Percentiles rank a stretch among this genome's conserved stretches.
Conservation (phyloP, 2,797 vertebrate genomes). For the Sebastes vulpes region DNA sequence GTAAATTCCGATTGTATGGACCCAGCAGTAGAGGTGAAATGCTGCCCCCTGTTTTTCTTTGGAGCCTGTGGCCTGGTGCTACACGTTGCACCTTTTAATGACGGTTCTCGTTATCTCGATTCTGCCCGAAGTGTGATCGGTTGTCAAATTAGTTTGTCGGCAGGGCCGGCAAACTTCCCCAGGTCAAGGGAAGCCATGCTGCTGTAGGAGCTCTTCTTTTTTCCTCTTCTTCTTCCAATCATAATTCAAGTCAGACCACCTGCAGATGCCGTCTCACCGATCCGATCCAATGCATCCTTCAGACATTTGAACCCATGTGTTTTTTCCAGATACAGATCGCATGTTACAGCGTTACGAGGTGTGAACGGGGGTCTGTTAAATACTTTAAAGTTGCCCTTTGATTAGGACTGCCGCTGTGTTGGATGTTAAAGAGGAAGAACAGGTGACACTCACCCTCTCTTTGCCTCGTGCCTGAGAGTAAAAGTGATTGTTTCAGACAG, state of each 20-base stretch:
- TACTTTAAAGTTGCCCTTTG: background rate
- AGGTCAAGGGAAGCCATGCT: background rate
- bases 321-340: background rate
- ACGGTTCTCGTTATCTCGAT: background rate
- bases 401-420: background rate
- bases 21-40: no score
- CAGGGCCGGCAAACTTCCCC: no score
- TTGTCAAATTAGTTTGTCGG: no score
- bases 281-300: background rate
- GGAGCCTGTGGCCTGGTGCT: no score
- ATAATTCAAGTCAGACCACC: background rate
- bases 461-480: conserved; percentile 34
- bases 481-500: conserved; percentile 41
- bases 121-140: background rate
- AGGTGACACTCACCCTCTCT: conserved; percentile 13
- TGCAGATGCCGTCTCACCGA: background rate
- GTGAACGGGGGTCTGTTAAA: background rate
- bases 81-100: no score
- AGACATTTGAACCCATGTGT: background rate
- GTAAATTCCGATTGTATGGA: no score
- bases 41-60: no score
- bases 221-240: background rate
- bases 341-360: background rate
- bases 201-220: background rate
- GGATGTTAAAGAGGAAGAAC: conserved; percentile 4